Evolutionary conservation across 2,797 vertebrate genomes (phyloP).

Genomic region (Phoebastria nigripes): DNA sequence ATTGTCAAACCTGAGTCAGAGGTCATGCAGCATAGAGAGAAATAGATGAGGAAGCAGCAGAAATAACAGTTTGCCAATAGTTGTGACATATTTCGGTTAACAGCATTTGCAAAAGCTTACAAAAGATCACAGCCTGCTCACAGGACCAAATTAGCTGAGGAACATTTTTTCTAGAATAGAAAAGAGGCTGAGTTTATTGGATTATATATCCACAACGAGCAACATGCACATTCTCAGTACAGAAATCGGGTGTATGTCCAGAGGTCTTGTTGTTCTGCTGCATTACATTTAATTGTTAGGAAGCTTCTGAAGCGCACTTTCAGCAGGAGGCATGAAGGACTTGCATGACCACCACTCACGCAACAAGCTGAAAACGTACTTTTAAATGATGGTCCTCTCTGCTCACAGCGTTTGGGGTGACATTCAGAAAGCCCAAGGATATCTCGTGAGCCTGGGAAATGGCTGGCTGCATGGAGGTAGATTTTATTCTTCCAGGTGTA

Average conservation of each 20-base stretch:
- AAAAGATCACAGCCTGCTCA: background rate
- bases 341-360: accelerated
- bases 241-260: background rate
- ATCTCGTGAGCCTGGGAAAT: background rate
- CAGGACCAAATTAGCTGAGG: background rate
- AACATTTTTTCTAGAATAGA: background rate
- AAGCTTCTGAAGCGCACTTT: background rate
- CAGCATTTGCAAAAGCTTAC: background rate
- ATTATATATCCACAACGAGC: background rate
- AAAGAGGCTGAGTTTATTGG: background rate
- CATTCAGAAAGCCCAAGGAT: background rate
- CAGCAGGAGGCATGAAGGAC: background rate
- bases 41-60: background rate
- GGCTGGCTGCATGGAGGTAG: background rate
- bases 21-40: background rate
- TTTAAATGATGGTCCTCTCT: background rate
- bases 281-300: background rate
- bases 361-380: background rate
- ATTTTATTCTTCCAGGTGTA: background rate
- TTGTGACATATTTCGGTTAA: background rate
- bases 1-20: background rate
- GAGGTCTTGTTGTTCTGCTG: background rate
- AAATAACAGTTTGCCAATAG: background rate
- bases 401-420: background rate
- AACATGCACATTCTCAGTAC: background rate